Base-by-base conservation (phyloP, 2,888 invertebrate species). In the Coleophora deauratella region DNA sequence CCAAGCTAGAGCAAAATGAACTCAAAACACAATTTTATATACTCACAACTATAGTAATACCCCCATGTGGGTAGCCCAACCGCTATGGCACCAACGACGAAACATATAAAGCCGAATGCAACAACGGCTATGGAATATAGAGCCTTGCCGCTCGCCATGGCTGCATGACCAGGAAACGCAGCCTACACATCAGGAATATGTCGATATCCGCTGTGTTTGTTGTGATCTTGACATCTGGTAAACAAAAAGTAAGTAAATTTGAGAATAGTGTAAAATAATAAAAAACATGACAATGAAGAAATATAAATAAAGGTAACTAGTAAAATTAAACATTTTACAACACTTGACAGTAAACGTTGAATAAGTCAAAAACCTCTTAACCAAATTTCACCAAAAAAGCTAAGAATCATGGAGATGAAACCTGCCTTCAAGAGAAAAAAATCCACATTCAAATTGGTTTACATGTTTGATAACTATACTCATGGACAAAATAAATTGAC, bases 51-150 rank as follows among this genome's bases (percentile, higher is more conserved):
- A 66, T 90, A 89, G 78, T 92, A 96, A 73, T 94, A 91, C 47
- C 95, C 96, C 95, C 96, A 96, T 61, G 92, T 89, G 37, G 95
- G 95, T 61, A 94, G 88, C 50, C 93, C 94, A 39, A 95, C 91
- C 38, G 95, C 93, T 34, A 93, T 91, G 44, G 94, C 92, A 60
- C 94, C 94, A 55, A 95, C 88, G 47, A 92, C 91, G 68, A 95
- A 92, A 68, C 93, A 93, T 54, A 92, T 87, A 73, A 93, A 93
- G 64, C 93, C 93, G 55, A 91, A 81, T 54, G 88, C 82, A 46
- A 91, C 91, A 54, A 91, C 91, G 60, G 88, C 87, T 76, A 90
- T 88, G 54, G 91, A 90, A 84, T 91, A 91, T 65, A 90, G 80
- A 61, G 88, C 89, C 80, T 90, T 90, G 64, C 87, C 87, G 66